Base-by-base conservation (phyloP, 2,797 vertebrate genomes). In the Gallinago solitaria region DNA sequence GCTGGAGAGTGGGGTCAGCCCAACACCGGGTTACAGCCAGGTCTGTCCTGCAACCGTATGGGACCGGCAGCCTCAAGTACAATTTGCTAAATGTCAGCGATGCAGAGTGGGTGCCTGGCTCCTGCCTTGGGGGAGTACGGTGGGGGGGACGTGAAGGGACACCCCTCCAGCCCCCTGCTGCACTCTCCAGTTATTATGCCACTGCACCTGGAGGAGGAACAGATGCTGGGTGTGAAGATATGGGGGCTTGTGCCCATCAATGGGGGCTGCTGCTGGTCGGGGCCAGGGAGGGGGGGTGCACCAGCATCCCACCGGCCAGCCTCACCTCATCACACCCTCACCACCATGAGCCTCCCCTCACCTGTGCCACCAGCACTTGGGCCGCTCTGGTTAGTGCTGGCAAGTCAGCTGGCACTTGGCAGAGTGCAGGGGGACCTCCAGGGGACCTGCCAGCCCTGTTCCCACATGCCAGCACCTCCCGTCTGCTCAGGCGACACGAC, bases 211-310 rank as follows among this genome's bases (percentile, higher is more conserved):
- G 51, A 57, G 12, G 33, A 84, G 23, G 39, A 21, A 68, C 16
- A 67, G 84, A 41, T 6, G n/a, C 60, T 28, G 15, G 12, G 17
- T 47, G 27, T 0, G 0, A 70, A 77, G 24, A 71, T 28, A 24
- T 2, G 47, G 51, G 18, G 12, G 16, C 33, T 75, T 69, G n/a
- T 48, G 61, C 33, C 25, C 47, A 28, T n/a, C 0, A 0, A 0
- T 63, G 75, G 48, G 41, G 33, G 43, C 8, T 80, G 61, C 21
- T 71, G 45, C 45, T 68, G 3, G 0, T 27, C 0, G 0, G 3
- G 11, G 16, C n/a, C 47, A 47, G 47, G 47, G 47, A 9, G 25
- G 59, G 14, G 13, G 37, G 24, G 4, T 32, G 84, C 75, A 32
- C 23, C 74, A 74, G 73, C n/a, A 61, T 23, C 7, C 16, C 39